Conservation (phyloP, 2,797 vertebrate genomes). For the Rhynchonycteris naso region DNA sequence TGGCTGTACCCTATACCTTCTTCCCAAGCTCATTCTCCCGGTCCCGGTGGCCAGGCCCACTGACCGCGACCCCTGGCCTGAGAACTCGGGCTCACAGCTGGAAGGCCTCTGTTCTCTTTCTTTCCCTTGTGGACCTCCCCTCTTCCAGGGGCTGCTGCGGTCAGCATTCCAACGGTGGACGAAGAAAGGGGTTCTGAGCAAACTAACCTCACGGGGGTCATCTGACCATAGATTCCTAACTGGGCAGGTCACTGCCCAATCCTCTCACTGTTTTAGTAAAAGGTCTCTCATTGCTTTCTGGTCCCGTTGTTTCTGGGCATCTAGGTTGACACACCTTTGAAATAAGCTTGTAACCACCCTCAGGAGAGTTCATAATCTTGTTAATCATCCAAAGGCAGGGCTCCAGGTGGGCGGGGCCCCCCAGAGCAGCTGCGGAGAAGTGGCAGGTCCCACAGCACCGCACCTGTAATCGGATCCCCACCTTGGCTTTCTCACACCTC, state of each 20-base stretch:
- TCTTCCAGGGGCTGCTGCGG: neutral
- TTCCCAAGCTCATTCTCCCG: neutral
- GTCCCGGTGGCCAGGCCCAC: neutral
- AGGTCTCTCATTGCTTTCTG: neutral
- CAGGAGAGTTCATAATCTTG: neutral
- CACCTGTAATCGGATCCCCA: neutral
- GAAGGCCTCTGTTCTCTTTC: too few species aligned
- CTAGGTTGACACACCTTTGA: neutral
- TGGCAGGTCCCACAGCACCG: neutral
- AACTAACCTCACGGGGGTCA: neutral
- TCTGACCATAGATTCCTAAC: neutral
- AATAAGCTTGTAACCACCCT: neutral
- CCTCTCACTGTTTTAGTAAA: neutral
- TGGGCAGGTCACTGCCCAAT: neutral
- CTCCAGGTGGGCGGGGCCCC: too few species aligned
- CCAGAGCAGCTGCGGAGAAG: neutral
- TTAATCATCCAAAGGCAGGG: neutral
- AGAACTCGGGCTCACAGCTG: neutral
- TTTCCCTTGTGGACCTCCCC: too few species aligned
- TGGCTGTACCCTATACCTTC: fast-evolving
- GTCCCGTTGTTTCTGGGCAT: neutral
- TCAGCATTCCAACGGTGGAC: neutral
- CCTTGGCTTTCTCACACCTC: neutral
- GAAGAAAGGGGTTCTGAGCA: neutral
- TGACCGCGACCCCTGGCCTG: fast-evolving